These are phyloP conservation scores for Bubo scandiacus DNA, from an alignment of 2,113 vertebrate genomes.

Conservation along the genomic window DNA sequence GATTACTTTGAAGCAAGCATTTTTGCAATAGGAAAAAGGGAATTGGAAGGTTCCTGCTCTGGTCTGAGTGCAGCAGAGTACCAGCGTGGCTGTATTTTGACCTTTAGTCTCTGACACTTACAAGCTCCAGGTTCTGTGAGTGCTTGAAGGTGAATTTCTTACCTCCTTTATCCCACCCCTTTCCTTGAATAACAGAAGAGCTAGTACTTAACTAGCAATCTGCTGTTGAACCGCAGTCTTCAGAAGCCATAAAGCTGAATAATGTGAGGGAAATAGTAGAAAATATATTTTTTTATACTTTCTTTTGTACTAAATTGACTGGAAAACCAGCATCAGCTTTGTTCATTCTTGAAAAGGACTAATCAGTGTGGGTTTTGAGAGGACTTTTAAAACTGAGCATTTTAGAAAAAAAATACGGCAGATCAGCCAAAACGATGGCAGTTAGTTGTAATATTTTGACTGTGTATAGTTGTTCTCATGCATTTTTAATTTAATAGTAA, in stretches of 20 bases:
- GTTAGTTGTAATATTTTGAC: not conserved
- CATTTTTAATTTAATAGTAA: not conserved
- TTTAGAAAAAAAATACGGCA: not conserved
- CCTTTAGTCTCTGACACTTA: not conserved
- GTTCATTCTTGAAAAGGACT: not conserved
- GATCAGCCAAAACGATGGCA: not conserved
- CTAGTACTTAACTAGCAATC: not conserved
- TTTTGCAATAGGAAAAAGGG: not conserved
- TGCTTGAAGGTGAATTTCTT: slow-evolving; percentile 55
- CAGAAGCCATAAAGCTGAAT: slow-evolving; percentile 19
- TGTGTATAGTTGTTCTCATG: not conserved
- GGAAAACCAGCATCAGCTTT: not conserved
- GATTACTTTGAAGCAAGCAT: not conserved
- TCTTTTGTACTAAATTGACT: slow-evolving; percentile 18
- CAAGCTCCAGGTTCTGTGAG: not conserved
- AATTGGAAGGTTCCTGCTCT: not conserved
- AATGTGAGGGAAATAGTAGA: not conserved
- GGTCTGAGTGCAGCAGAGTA: not conserved
- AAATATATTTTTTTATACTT: not conserved
- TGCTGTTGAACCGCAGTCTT: not conserved
- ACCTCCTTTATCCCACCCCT: slow-evolving; percentile 14
- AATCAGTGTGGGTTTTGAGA: not conserved
- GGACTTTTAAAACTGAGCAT: not conserved
- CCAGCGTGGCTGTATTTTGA: not conserved
- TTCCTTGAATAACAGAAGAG: not conserved